phyloP scores from a whole-genome alignment of 2,888 invertebrate genomes.

The Xestobium rufovillosum region DNA sequence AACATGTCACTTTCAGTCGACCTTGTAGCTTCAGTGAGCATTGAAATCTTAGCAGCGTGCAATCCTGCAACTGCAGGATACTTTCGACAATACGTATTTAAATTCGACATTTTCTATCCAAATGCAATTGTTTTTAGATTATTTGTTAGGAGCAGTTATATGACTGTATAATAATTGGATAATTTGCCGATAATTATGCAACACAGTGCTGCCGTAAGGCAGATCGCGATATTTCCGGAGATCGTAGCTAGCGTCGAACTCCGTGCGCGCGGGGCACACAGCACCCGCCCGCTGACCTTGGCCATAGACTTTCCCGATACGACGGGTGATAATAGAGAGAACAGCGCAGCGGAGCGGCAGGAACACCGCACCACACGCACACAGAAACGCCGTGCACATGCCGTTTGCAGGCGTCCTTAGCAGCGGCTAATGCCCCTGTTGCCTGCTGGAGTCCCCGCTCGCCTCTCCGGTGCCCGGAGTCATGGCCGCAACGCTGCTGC shows the following conservation, averaged over 20 bases:
- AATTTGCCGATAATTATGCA: too few relatives aligned
- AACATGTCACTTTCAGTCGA: too few relatives aligned
- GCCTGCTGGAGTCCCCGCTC: slow-evolving; percentile 49
- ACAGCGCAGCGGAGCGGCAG: slow-evolving; percentile 14
- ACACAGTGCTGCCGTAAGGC: too few relatives aligned
- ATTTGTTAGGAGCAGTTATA: too few relatives aligned
- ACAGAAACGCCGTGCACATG: slow-evolving; percentile 50
- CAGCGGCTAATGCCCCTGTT: slow-evolving; percentile 57
- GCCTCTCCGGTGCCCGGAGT: slow-evolving; percentile 29
- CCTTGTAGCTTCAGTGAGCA: too few relatives aligned
- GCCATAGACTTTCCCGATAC: slow-evolving; percentile 12
- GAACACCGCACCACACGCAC: slow-evolving; percentile 25
- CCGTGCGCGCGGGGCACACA: too few relatives aligned
- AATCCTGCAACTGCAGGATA: too few relatives aligned
- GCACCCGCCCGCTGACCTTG: slow-evolving; percentile 15
- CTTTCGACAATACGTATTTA: too few relatives aligned
- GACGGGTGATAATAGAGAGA: slow-evolving; percentile 7
- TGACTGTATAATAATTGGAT: too few relatives aligned
- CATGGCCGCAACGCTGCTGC: slow-evolving; percentile 27
- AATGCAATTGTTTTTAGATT: too few relatives aligned
- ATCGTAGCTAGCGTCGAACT: neutral
- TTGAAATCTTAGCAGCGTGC: too few relatives aligned
- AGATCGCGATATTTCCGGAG: neutral
- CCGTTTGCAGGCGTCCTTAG: slow-evolving; percentile 49
- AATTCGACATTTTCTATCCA: too few relatives aligned